These are phyloP conservation scores for Ectemnius lituratus DNA, from an alignment of 2,888 invertebrate species.

Conservation along the genomic window DNA sequence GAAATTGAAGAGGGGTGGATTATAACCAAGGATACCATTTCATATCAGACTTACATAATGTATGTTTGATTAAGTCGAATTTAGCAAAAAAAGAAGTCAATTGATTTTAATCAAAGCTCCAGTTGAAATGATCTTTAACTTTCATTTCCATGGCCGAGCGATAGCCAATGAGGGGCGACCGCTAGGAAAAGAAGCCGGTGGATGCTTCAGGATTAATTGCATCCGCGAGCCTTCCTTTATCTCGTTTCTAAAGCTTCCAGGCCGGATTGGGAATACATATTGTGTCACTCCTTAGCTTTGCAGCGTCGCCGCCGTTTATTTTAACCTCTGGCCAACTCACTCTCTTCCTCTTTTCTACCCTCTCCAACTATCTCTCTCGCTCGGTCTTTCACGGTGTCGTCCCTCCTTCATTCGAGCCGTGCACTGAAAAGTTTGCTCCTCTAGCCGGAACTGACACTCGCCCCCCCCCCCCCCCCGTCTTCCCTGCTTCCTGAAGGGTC, in stretches of 20 bases:
- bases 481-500: too few relatives aligned
- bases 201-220: conserved; percentile 65
- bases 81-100: conserved; percentile 39
- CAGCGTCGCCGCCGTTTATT: conserved; percentile 16
- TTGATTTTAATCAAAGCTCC: conserved; percentile 62
- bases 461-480: too few relatives aligned
- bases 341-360: conserved; percentile 7
- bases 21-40: too few relatives aligned
- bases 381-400: not conserved
- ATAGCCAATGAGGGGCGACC: not conserved
- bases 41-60: too few relatives aligned
- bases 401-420: not conserved
- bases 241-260: conserved; percentile 65
- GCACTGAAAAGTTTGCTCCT: too few relatives aligned
- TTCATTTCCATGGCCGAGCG: not conserved
- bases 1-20: too few relatives aligned
- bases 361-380: too few relatives aligned
- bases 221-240: conserved; percentile 66
- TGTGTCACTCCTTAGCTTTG: conserved; percentile 44
- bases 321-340: conserved; percentile 18
- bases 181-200: conserved; percentile 1
- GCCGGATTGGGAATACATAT: conserved; percentile 54
- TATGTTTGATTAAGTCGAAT: too few relatives aligned
- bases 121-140: conserved; percentile 50
- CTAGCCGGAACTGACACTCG: too few relatives aligned